Percentiles rank a stretch among this genome's conserved stretches.
phyloP scores from a whole-genome alignment of 2,888 invertebrate genomes.

The Cheiracanthium punctorium region DNA sequence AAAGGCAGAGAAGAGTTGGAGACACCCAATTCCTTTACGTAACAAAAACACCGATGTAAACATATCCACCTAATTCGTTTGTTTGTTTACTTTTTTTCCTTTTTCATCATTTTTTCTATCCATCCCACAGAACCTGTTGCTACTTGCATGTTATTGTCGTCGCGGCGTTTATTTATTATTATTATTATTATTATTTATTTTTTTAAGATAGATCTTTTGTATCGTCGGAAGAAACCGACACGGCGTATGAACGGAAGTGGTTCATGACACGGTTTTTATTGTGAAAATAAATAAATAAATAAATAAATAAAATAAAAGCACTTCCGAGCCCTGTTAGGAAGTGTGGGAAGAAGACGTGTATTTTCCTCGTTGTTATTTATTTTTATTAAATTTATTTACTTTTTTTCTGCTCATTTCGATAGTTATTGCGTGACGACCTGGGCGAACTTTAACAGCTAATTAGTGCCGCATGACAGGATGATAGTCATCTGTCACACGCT shows the following conservation, averaged over 20 bases:
- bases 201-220: background rate
- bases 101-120: no score
- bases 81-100: no score
- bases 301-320: no score
- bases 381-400: background rate
- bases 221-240: slow-evolving; percentile 22
- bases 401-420: background rate
- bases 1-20: background rate
- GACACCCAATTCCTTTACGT: no score
- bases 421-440: no score
- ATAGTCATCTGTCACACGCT: no score
- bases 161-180: background rate
- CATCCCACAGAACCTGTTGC: background rate
- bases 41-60: background rate
- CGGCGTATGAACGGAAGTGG: slow-evolving; percentile 52
- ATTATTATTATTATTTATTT: no score
- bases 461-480: no score
- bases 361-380: background rate
- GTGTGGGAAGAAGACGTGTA: slow-evolving; percentile 8
- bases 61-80: background rate
- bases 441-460: no score
- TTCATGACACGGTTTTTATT: slow-evolving; percentile 39
- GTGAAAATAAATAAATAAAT: no score
- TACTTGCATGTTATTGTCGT: slow-evolving; percentile 32
- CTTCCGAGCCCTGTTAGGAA: slow-evolving; percentile 43